Evolutionary conservation across 2,113 vertebrate species (phyloP).

Genomic region (Triplophysa siluroides): DNA sequence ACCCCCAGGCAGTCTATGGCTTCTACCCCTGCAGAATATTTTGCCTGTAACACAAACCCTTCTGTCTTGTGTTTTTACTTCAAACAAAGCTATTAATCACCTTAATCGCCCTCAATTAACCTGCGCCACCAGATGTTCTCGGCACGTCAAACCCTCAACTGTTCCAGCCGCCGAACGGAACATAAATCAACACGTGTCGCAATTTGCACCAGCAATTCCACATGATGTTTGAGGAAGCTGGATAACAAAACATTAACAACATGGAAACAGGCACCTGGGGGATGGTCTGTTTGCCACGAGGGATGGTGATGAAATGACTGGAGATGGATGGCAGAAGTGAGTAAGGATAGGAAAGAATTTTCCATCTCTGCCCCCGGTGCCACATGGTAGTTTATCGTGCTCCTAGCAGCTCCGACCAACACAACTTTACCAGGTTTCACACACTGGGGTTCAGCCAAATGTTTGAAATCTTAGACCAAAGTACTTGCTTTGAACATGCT

Average conservation of each 20-base stretch:
- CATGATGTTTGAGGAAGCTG: slow-evolving; percentile 62
- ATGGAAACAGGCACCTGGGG: slow-evolving; percentile 52
- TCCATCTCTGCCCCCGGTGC: slow-evolving; percentile 9
- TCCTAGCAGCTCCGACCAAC: slow-evolving; percentile 43
- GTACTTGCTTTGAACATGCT: slow-evolving; percentile 67
- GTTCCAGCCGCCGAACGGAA: slow-evolving; percentile 68
- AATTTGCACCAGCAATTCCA: slow-evolving; percentile 63
- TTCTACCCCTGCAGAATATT: slow-evolving; percentile 79
- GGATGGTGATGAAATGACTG: slow-evolving; percentile 17
- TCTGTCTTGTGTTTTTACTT: slow-evolving; percentile 85
- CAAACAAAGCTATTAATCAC: slow-evolving; percentile 89
- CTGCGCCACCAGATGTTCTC: slow-evolving; percentile 74
- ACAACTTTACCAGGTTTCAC: slow-evolving; percentile 67
- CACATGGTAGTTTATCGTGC: slow-evolving; percentile 43
- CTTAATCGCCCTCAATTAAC: slow-evolving; percentile 83
- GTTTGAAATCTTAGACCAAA: slow-evolving; percentile 77
- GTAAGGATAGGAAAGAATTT: slow-evolving; percentile 47
- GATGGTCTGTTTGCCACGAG: slow-evolving; percentile 29
- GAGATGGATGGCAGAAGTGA: slow-evolving; percentile 25
- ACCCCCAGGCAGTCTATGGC: slow-evolving; percentile 60
- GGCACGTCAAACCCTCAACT: slow-evolving; percentile 69
- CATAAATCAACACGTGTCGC: slow-evolving; percentile 66
- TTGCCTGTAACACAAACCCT: slow-evolving; percentile 80
- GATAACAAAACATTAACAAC: slow-evolving; percentile 68
- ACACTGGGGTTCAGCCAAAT: slow-evolving; percentile 65